A percentile compares a stretch with the other conserved stretches of the same genome.
phyloP scores from a whole-genome alignment of 2,888 invertebrate genomes.

The Drosophila emarginata region DNA sequence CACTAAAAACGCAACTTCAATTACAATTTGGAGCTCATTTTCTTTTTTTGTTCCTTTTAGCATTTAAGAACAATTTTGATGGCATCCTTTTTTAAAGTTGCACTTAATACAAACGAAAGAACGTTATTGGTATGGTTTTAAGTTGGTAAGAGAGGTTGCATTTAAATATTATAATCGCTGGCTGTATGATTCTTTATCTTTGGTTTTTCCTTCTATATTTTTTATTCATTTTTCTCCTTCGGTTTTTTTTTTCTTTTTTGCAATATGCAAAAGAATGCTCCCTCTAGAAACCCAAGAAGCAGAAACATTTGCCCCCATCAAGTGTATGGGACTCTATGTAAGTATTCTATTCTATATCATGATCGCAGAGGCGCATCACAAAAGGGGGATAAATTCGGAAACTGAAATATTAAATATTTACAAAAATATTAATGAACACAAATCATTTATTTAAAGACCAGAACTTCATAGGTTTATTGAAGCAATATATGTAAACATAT shows the following conservation, averaged over 20 bases:
- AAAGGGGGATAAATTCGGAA: too few species aligned
- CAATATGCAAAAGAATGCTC: constrained; percentile 30
- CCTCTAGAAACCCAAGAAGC: not conserved
- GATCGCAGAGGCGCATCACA: not conserved
- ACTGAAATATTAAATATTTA: too few species aligned
- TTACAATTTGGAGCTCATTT: not conserved
- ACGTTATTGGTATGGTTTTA: not conserved
- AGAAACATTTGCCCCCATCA: not conserved
- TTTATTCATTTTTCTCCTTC: too few species aligned
- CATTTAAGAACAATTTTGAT: constrained; percentile 54
- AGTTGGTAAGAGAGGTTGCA: constrained; percentile 31
- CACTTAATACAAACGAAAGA: constrained; percentile 57
- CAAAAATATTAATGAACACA: too few species aligned
- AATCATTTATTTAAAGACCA: too few species aligned
- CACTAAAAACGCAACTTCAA: constrained; percentile 27
- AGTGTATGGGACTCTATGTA: not conserved
- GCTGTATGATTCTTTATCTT: constrained; percentile 37
- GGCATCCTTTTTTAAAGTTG: constrained; percentile 63
- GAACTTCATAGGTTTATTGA: too few species aligned
- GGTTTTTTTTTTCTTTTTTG: not conserved
- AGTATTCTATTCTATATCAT: not conserved
- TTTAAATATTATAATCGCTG: constrained; percentile 71
- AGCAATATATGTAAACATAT: too few species aligned
- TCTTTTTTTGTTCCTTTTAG: constrained; percentile 4
- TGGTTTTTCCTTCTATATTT: too few species aligned